Evolutionary conservation across 53 echinoderm and acorn worm species (phyloP), one percentile per base, ranked within the genome.

Genomic region (Pentamera pediparva): DNA sequence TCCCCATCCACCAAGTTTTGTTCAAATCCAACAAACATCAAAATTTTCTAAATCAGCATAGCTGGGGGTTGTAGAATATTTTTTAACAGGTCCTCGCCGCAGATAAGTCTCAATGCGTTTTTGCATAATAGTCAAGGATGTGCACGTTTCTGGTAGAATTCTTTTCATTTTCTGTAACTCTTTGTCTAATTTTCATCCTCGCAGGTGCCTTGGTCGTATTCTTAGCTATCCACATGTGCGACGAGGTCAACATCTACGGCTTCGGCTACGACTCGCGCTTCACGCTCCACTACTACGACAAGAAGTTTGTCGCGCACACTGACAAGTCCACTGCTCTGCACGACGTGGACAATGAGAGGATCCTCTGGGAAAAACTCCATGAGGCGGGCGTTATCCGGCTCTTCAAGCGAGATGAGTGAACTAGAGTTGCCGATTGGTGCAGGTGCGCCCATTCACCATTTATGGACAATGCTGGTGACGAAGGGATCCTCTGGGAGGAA

Each of bases 221-320:
- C 59, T 65, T 93, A 17, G 90, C 94, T 27, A 74, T 93, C 15
- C 94, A 93, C 48, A 39, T 93, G 25, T 93, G 94, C 22, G 90
- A 93, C 39, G 94, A 93, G 38, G 94, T 93, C 22, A 76, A 80
- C 69, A 81, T 93, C 40, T 93, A 93, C 58, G 94, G 93, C 19
- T 93, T 90, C 39, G 94, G 94, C 61, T 93, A 93, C 56, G 87
- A 87, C 65, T 51, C 81, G 7, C 72, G 87, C 20, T 93, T 90
- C 59, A 87, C 90, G 28, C 67, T 93, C 22, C 94, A 93, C 75
- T 93, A 93, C 75, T 93, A 93, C 70, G 94, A 93, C 80, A 84
- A 38, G 31, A 33, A 58, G 13, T 89, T 87, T 40, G 87, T 87
- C 13, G 56, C 59, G 33, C 90, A 89, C 47, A 87, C 84, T 0